phyloP scores from a whole-genome alignment of 2,113 vertebrate species.

The Guaruba guarouba region DNA sequence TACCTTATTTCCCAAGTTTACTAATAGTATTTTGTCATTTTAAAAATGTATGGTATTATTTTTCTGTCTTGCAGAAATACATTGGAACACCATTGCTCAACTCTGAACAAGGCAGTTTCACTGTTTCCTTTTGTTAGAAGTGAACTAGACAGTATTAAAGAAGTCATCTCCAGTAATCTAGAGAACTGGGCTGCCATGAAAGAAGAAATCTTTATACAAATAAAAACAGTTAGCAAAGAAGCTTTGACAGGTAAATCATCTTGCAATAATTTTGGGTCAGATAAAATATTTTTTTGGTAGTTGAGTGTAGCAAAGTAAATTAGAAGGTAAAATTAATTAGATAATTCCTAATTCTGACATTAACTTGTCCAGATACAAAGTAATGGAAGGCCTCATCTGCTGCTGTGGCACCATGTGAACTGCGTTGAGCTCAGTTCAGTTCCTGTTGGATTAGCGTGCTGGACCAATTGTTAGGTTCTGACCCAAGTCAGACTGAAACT shows the following conservation, averaged over 20 bases:
- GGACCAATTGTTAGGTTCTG: neutral
- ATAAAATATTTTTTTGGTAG: neutral
- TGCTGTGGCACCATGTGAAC: neutral
- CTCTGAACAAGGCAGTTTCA: slow-evolving; percentile 68
- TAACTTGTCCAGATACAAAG: neutral
- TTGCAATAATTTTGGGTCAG: neutral
- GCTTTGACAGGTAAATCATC: slow-evolving; percentile 68
- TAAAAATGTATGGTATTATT: neutral
- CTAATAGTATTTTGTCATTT: neutral
- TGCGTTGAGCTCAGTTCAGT: neutral
- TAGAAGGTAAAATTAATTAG: neutral
- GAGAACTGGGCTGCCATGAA: slow-evolving; percentile 74
- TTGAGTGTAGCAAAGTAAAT: neutral
- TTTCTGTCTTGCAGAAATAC: slow-evolving; percentile 70
- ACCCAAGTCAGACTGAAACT: neutral
- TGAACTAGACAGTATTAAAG: slow-evolving; percentile 74
- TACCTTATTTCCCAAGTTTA: neutral
- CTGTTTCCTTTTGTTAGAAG: slow-evolving; percentile 70
- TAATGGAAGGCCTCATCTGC: neutral
- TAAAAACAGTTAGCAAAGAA: slow-evolving; percentile 66
- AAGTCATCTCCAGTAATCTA: slow-evolving; percentile 72
- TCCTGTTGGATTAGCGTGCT: neutral
- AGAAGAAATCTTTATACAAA: slow-evolving; percentile 69
- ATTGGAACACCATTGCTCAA: slow-evolving; percentile 65
- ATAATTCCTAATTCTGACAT: neutral